Base-by-base conservation (phyloP, 2,888 invertebrate species). In the Xanthia togata region DNA sequence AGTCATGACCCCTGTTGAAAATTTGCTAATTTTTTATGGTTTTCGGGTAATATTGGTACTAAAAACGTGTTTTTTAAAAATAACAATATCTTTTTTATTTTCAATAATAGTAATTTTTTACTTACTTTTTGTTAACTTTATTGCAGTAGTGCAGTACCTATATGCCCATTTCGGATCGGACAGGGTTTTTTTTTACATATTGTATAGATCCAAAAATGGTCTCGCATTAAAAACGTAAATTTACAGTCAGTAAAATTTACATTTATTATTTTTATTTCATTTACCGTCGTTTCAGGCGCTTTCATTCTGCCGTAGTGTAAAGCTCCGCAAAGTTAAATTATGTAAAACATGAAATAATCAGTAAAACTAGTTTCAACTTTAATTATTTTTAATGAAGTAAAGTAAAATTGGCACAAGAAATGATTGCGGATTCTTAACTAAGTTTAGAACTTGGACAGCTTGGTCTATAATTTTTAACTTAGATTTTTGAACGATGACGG, bases 331-430 rank as follows among this genome's bases (percentile, higher is more conserved):
- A 69, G 53, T 72, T 12, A 44, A 72, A 82, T 78, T 50, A 77
- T 69, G 55, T 69, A 72, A 69, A 77, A 69, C 50, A 50, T 14
- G 35, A 72, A 77, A 70, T 72, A 72, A 57, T 72, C 57, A 67
- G 65, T 60, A 44, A 55, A 76, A 78, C 60, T 82, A 62, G 82
- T 65, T 57, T 31, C 50, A 31, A 67, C 8, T 72, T 78, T 59
- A 20, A 67, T 80, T 26, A 57, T 60, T 62, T 73, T 70, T 35
- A 69, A 69, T 65, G 17, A 50, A 72, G 12, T 65, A n/a, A 60
- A 77, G 60, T 71, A 38, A 64, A 81, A 71, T 55, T 55, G n/a
- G 31, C 23, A 64, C 38, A 17, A 69, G n/a, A 68, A 70, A 47
- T 60, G 17, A 44, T 65, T 69, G 63, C 47, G 20, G 57, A 38